Base-by-base conservation (phyloP, 1,140 invertebrate species). In the Diprion similis region DNA sequence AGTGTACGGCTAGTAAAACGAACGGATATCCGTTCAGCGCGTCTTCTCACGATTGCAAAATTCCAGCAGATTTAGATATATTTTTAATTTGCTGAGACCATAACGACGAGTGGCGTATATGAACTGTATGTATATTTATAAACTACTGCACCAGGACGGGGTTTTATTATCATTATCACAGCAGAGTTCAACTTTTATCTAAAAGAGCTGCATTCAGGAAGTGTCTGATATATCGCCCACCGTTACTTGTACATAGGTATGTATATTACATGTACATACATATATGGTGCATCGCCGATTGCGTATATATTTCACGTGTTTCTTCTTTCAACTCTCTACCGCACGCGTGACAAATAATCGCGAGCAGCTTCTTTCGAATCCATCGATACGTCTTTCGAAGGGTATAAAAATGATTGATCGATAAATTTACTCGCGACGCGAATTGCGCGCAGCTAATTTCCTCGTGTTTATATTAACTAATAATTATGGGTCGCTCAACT, bases 221-320 rank as follows among this genome's bases (percentile, higher is more conserved):
- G 64, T 72, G 59, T 67, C 59, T 18, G 64, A 72, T 72, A 72
- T 17, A 67, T 67, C 71, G 71, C 71, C 71, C 65, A 72, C 71
- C 71, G 51, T 45, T 13, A 18, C 6, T 37, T 37, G 24, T 37
- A 37, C 6, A 37, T 37, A 37, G 24, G 24, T 37, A 37, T 37
- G 24, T 37, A 37, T 37, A 37, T 37, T 37, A 37, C 24, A 6
- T 4, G 1, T 37, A 37, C 24, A 6, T 4, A 0, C 24, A 2
- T 37, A 37, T 37, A 59, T 17, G 51, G 51, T 59, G 51, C 51
- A 59, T 59, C 9, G n/a, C 51, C 11, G 51, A 8, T 59, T 59
- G 51, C n/a, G 51, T 59, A 59, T 59, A 59, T 59, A 59, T 15
- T 59, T 59, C 51, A 59, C 11, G 4, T 13, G n/a, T 4, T 59